Percentiles rank a stretch among this genome's conserved stretches.
Conservation (phyloP, 2,113 vertebrate species). For the Pongo abelii region DNA sequence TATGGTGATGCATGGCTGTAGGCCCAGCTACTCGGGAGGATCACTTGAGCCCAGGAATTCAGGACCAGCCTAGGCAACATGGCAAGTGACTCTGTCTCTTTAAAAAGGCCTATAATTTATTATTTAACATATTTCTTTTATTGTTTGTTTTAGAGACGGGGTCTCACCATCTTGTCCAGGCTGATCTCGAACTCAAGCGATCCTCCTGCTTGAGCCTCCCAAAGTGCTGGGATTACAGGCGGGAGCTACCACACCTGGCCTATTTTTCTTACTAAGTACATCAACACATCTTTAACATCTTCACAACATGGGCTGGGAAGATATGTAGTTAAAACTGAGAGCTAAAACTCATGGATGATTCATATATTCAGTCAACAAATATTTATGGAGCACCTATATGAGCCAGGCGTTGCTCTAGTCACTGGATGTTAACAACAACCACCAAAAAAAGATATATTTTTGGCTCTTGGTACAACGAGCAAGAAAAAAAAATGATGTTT, state of each 20-base stretch:
- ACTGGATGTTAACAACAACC: background rate
- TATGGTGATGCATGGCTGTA: too few relatives aligned
- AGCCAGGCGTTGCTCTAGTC: constrained; percentile 12
- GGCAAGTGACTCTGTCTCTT: too few relatives aligned
- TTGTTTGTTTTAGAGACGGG: background rate
- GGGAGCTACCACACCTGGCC: background rate
- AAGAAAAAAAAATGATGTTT: background rate
- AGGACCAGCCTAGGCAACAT: too few relatives aligned
- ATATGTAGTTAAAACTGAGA: background rate
- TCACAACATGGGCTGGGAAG: background rate
- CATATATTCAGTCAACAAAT: background rate
- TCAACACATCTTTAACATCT: constrained; percentile 25
- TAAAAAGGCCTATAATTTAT: background rate
- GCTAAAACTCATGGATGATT: background rate
- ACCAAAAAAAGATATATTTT: background rate
- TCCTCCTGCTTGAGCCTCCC: background rate
- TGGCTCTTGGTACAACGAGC: too few relatives aligned
- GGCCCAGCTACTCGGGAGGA: too few relatives aligned
- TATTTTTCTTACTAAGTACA: background rate
- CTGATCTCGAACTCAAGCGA: background rate
- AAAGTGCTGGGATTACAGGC: background rate
- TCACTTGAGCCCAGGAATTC: too few relatives aligned
- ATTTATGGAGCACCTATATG: constrained; percentile 1
- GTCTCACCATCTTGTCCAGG: background rate
- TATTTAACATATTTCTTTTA: constrained; percentile 2